Base-by-base conservation (phyloP, 1,140 invertebrate species). In the Oscheius sp. region DNA sequence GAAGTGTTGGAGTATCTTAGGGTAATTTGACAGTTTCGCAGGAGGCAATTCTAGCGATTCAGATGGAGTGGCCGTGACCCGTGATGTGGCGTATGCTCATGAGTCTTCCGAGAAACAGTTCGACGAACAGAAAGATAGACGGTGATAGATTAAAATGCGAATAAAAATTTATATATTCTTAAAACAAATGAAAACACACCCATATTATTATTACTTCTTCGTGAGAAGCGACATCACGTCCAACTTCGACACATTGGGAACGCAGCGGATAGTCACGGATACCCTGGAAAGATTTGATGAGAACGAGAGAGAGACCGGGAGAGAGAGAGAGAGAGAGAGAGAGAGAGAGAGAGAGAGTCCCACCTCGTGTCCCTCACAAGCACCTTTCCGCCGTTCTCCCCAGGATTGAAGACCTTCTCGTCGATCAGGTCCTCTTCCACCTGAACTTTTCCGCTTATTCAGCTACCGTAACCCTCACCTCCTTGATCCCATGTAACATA, bases 181-280 rank as follows among this genome's bases (percentile, higher is more conserved):
- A 55, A 55, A 55, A 13, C 49, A 13, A 7, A 20, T 4, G 23
- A 13, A 20, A 55, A 20, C 7, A 55, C 49, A 55, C 7, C 23
- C 7, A 55, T 20, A 23, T 23, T 55, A 55, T 55, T 20, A 23
- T 23, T 55, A 55, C 28, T 7, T 7, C 23, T 55, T 55, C 23
- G 7, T 55, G 15, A 55, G 23, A 23, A 55, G 49, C 23, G 49
- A 55, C 7, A 32, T 63, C 61, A 63, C 61, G 29, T 63, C 42
- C 83, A 91, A 87, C 89, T 92, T 93, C 78, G 89, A 88, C 62
- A 91, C 91, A 88, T 93, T 94, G 67, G 93, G 92, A 7, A 96
- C 93, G 89, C 94, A 90, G 84, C 94, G 89, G 73, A 97, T 95
- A 42, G 95, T 98, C 35, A 97, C 85, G 3, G 94, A 97, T 74